phyloP scores from a whole-genome alignment of 2,113 vertebrate genomes.

The Pica pica region DNA sequence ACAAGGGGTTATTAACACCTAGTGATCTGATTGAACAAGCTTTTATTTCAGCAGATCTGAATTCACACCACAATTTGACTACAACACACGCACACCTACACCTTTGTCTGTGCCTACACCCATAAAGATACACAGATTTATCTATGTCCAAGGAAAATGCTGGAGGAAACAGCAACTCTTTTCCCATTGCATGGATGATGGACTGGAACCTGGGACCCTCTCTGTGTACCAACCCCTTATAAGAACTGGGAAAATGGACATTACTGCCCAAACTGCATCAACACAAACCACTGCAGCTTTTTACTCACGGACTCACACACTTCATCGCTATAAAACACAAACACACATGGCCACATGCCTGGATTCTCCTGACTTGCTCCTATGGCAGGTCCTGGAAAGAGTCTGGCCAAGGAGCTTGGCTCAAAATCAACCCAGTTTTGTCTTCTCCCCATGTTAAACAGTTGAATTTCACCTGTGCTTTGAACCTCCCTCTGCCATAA shows the following conservation, averaged over 20 bases:
- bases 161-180: not conserved
- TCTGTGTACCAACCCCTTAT: fast-evolving
- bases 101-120: not conserved
- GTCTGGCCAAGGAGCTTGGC: not conserved
- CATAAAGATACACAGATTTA: not conserved
- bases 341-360: fast-evolving
- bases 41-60: not conserved
- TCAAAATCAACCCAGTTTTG: not conserved
- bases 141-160: fast-evolving
- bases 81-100: fast-evolving
- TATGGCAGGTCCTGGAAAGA: not conserved
- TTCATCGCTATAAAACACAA: not conserved
- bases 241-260: fast-evolving
- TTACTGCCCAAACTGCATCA: not conserved
- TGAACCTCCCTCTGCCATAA: not conserved
- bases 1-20: not conserved
- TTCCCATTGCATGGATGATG: fast-evolving
- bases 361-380: not conserved
- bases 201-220: not conserved
- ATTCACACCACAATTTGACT: not conserved
- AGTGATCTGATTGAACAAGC: not conserved
- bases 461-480: not conserved
- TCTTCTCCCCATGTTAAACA: not conserved
- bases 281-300: not conserved
- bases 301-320: too few species aligned